Base-by-base conservation (phyloP, 2,888 invertebrate genomes). In the Lordiphosa fenestrarum region DNA sequence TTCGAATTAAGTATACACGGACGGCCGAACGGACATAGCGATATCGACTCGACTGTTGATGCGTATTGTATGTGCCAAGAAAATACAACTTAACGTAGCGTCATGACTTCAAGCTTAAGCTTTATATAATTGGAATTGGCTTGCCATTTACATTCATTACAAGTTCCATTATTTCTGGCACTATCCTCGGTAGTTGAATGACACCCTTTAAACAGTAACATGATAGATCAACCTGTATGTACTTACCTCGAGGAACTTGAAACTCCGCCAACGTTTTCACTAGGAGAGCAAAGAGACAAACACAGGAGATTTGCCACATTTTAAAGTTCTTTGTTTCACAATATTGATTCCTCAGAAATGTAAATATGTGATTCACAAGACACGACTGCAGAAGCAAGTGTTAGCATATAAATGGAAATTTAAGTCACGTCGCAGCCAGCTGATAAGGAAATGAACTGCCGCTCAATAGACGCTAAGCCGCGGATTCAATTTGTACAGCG, bases 401-500 rank as follows among this genome's bases (percentile, higher is more conserved):
- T 48, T 30, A 33, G 6, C 55, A 38, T 44, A 49, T 58, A 50
- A 65, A 58, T 55, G 39, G 36, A 40, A 57, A 61, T 55, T 71
- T 36, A 48, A 69, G 57, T 56, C 65, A 75, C 68, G 68, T 62
- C 39, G 35, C 35, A 9, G 13, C 6, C 36, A 35, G 35, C 42
- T 78, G 76, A 76, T 76, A 76, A 82, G 73, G 62, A 61, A 59
- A 46, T 46, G 7, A 62, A 55, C 40, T 54, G 53, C 55, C 53
- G 47, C 53, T 63, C 36, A 48, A 41, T 3, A 41, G 33, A 21
- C n/a, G 35, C 37, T 23, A 50, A 40, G 30, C 42, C 47, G 57
- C 35, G 37, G 47, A 46, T 36, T 35, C 10, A 35, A 39, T 52
- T 15, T 35, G 33, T 51, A 25, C 36, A 37, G 42, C 55, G 55